Percentiles rank a stretch among this genome's conserved stretches.
Evolutionary conservation across 2,113 vertebrate genomes (phyloP).

Genomic region (Symphodus melops): DNA sequence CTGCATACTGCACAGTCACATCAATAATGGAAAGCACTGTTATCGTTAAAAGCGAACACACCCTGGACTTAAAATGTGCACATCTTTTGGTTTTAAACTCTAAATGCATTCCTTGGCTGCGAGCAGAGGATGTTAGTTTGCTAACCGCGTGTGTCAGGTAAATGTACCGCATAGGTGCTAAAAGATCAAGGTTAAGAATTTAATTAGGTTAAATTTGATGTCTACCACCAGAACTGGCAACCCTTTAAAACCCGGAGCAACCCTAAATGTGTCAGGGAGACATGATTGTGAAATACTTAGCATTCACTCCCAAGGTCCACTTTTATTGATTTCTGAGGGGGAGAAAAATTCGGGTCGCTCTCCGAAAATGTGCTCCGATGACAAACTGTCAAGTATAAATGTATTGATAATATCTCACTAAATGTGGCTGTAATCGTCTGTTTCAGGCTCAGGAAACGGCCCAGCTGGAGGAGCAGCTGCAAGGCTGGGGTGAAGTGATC

Average conservation of each 20-base stretch:
- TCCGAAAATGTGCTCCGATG: neutral
- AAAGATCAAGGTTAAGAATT: too few species aligned
- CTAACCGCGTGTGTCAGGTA: too few species aligned
- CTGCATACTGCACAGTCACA: slow-evolving; percentile 17
- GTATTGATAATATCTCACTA: neutral
- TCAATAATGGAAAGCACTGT: neutral
- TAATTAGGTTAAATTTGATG: too few species aligned
- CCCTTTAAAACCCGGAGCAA: too few species aligned
- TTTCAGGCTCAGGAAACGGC: slow-evolving; percentile 92
- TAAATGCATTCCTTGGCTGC: neutral
- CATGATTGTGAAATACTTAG: too few species aligned
- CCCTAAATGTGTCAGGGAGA: too few species aligned
- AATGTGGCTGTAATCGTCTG: neutral
- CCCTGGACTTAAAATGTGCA: neutral
- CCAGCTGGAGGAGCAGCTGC: slow-evolving; percentile 94
- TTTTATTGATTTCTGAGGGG: too few species aligned
- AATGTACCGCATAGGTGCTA: too few species aligned
- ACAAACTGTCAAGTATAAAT: too few species aligned
- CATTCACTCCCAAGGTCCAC: too few species aligned
- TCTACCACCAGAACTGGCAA: too few species aligned
- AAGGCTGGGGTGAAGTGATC: slow-evolving; percentile 98
- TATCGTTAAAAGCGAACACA: neutral
- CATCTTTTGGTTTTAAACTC: neutral
- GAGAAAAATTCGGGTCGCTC: too few species aligned
- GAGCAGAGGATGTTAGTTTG: neutral